Conservation (phyloP, 2,797 vertebrate genomes). For the Artibeus jamaicensis region DNA sequence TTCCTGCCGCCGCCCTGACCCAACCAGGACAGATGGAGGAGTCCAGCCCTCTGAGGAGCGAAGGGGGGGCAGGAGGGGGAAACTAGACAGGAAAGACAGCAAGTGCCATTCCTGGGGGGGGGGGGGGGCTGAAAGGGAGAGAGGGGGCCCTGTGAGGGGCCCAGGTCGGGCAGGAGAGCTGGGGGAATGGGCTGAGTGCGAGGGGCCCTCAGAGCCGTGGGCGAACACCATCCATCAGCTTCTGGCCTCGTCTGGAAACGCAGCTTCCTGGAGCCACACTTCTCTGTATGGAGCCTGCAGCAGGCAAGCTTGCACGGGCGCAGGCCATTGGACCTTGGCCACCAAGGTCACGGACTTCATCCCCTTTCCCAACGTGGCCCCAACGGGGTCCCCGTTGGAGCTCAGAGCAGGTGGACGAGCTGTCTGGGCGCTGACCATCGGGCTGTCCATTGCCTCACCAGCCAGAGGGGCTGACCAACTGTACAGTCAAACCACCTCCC, state of each 20-base stretch:
- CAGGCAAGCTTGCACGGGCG: rapidly evolving
- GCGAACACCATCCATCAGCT: not conserved
- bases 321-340: not conserved
- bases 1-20: no score
- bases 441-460: not conserved
- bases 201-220: rapidly evolving
- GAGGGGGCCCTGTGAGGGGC: not conserved
- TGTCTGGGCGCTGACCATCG: no score
- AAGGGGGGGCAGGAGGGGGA: not conserved
- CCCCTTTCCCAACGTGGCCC: not conserved
- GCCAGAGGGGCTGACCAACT: not conserved
- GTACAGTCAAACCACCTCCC: no score
- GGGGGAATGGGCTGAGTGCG: not conserved
- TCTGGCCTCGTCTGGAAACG: not conserved
- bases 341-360: not conserved
- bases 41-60: not conserved
- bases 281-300: rapidly evolving
- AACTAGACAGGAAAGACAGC: not conserved
- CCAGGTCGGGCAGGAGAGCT: no score
- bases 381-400: not conserved
- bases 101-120: not conserved
- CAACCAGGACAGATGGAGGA: not conserved
- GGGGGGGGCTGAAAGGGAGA: not conserved
- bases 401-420: not conserved
- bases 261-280: not conserved